Base-by-base conservation (phyloP, 1,140 invertebrate species). In the Coenobita brevimanus region DNA sequence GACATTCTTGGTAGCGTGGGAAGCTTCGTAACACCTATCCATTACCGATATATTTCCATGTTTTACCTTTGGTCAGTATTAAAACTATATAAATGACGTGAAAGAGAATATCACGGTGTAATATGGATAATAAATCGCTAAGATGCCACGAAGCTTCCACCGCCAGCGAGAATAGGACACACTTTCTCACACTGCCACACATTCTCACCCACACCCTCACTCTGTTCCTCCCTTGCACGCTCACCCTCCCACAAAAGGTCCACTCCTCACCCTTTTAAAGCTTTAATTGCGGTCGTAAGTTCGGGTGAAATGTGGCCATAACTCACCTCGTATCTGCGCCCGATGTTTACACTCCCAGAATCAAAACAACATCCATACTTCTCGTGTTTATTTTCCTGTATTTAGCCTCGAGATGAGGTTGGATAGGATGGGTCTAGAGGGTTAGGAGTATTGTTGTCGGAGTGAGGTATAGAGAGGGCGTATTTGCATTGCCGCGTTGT, bases 401-500 rank as follows among this genome's bases (percentile, higher is more conserved):
- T 71, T 69, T 71, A 38, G 64, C 8, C 27, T 54, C 24, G 69
- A 69, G 67, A 75, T 64, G 75, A 33, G 71, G 24, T 21, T 78
- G 21, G 36, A 38, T n/a, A 41, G n/a, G 43, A 36, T 21, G 79
- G 60, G 33, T 57, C 21, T n/a, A 30, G 62, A n/a, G 54, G 17
- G 57, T 30, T 21, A 33, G 50, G 33, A 81, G 36, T 27, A 41
- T 50, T 36, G 43, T 62, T 57, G 36, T 38, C 33, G 21, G 38
- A 62, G 38, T 36, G 60, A 24, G 79, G 78, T 69, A 50, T 41
- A 78, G 73, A 67, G 78, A 87, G 71, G 75, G 69, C 79, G 79
- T 87, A 87, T 87, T 87, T 87, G 69, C 85, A 87, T 60, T 78
- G 85, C 64, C 75, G 79, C 79, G 85, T 76, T 79, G 76, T 46